Base-by-base conservation (phyloP, 2,888 invertebrate species). In the Dyspetes luteomarginatus region DNA sequence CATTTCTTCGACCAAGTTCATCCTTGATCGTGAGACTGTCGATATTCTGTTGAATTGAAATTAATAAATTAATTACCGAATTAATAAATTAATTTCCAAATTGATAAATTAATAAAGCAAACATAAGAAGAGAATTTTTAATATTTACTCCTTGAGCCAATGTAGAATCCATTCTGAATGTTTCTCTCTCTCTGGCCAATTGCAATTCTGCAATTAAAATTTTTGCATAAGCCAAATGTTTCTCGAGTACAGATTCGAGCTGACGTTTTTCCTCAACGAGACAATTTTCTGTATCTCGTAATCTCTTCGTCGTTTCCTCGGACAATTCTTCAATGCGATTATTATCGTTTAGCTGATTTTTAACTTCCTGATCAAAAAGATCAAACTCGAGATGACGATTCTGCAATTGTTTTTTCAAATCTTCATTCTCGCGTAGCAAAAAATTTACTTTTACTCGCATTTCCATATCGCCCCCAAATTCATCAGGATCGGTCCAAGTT, bases 381-480 rank as follows among this genome's bases (percentile, higher is more conserved):
- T 89, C 86, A 55, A 90, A 82, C 74, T 89, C 86, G 15, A 85
- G 73, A 85, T 86, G 83, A 48, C 85, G 87, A 48, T 86, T 83
- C 48, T 85, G 62, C 19, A 90, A 73, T 64, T 90, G 86, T 3
- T 65, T 85, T 68, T 86, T 88, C 60, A 88, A 84, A 71, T 87
- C 85, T 22, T 86, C 82, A 30, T 85, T 89, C 75, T 89, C 87
- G 50, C 50, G 72, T 2, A 78, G 7, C 67, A 86, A 82, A 12
- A 5, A 19, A 48, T 82, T 74, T 0, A 86, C 58, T 72, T 85
- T 76, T 1, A 30, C 12, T 45, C 82, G 78, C 30, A 82, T 67
- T 17, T 86, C 81, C 30, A 52, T 68, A 55, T 79, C 22, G 3
- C 75, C 43, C 19, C 3, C 4, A 5, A 65, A 41, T 67, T 82